Evolutionary conservation across 1,140 invertebrate genomes (phyloP), one percentile per base, ranked within the genome.

Genomic region (Gryllus bimaculatus): DNA sequence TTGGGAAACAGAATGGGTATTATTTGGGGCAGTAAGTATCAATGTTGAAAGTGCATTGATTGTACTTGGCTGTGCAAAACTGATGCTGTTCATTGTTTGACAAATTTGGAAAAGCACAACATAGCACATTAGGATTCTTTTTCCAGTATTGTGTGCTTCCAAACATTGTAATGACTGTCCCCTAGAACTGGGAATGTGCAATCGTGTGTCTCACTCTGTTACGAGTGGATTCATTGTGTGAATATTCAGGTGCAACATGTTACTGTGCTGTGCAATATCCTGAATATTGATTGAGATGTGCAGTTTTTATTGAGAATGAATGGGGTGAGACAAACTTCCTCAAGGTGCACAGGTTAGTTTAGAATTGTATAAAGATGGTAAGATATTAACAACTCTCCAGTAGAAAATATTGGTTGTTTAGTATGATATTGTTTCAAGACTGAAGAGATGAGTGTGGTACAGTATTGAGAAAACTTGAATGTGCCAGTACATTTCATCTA

Each of bases 401-500:
- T 66, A 66, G 10, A 66, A 66, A 13, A 18, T 13, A 66, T 66
- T 66, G 10, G 18, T 18, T 66, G 10, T 66, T 66, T 66, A 66
- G 54, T 66, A 66, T 66, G 54, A 66, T 66, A 66, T 66, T 66
- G 54, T 66, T 66, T 66, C 18, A 66, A 66, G 54, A 66, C 54
- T 66, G 54, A 66, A 66, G 54, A 66, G 54, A 66, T 66, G 54
- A 66, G 54, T 66, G 54, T 66, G 54, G 54, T 66, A 66, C 54
- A 18, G 18, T 66, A 66, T 66, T 66, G 10, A 66, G 26, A 66
- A 66, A 18, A 66, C 18, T 13, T 13, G 54, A 66, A 66, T 66
- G 54, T 66, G 18, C 54, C 54, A 66, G 54, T 66, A 18, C 54
- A 66, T 13, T 66, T 66, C 54, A 66, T 66, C 54, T 66, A 66